Evolutionary conservation across 2,113 vertebrate genomes (phyloP).

Genomic region (Nesoenas mayeri): DNA sequence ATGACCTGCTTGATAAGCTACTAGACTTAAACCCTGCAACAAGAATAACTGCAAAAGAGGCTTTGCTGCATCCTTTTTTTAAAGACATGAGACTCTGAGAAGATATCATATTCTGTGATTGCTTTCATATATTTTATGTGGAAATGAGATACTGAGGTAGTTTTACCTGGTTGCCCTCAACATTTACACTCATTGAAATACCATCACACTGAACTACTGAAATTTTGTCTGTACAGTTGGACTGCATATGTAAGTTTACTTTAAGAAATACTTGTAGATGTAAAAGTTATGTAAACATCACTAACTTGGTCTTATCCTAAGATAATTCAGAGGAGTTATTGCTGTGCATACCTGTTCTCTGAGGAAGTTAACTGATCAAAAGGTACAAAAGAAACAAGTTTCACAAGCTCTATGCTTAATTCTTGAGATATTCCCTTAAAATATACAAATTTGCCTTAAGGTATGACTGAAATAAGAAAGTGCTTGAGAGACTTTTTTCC

Average conservation of each 20-base stretch:
- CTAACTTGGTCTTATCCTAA: background rate
- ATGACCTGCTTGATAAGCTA: constrained; percentile 91
- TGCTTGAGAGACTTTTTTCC: background rate
- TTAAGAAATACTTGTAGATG: background rate
- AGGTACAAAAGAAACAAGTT: background rate
- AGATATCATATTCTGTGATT: background rate
- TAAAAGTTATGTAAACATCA: background rate
- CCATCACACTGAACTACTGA: constrained; percentile 27
- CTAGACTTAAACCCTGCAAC: constrained; percentile 92
- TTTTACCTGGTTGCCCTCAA: background rate
- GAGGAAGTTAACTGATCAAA: constrained; percentile 5
- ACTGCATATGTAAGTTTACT: background rate
- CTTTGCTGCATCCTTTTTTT: constrained; percentile 89
- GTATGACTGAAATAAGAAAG: background rate
- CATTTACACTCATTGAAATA: background rate
- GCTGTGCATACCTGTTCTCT: background rate
- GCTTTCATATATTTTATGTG: background rate
- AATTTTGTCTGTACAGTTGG: background rate
- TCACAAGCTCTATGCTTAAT: background rate
- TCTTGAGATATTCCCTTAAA: background rate
- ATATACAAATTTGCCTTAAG: constrained; percentile 13
- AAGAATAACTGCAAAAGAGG: constrained; percentile 88
- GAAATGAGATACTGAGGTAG: background rate
- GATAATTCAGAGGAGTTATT: background rate
- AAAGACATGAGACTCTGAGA: constrained; percentile 69